Base-by-base conservation (phyloP, 2,888 invertebrate genomes). In the Drosophila ustulata region DNA sequence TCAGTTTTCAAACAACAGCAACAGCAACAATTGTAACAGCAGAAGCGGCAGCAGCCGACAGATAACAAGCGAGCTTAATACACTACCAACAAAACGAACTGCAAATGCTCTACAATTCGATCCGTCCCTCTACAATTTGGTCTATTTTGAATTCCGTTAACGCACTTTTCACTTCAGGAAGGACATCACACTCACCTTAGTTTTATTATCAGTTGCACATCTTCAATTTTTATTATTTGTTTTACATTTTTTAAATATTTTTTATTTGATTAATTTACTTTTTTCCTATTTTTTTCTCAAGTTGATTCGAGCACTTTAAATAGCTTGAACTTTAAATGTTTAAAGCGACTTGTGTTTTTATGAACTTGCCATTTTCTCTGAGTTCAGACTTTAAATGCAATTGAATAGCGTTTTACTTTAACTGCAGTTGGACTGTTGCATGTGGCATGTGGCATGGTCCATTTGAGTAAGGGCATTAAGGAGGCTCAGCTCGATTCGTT, bases 1-100 rank as follows among this genome's bases (percentile, higher is more conserved):
- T 84, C 83, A 84, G 83, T 84, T 84, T 83, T 86, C 88, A 83
- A 83, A 88, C 73, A 71, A 65, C 45, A 73, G 39, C 50, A 49
- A 7, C 64, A 71, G 45, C 86, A 82, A 63, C 73, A 74, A 71
- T 58, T 76, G 61, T 74, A 72, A 62, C 70, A 57, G 46, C 70
- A 72, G 62, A 64, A 69, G 66, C 77, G 58, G 45, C 80, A 71
- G 67, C 73, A 37, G 37, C 37, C 4, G 57, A 51, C 63, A 78
- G 82, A 78, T 78, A 78, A 81, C 78, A 74, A 66, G 74, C 49
- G 66, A 81, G 56, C 62, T 61, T 43, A 11, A 41, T 32, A 8
- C 8, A 26, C 30, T 6, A 9, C 25, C 11, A 32, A 25, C 26
- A 50, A 34, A 25, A 3, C 69, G 74, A 78, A 57, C 25, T n/a